Percentiles rank a stretch among this genome's conserved stretches.
phyloP scores from a whole-genome alignment of 2,888 invertebrate species.

The Eristalis intricaria region DNA sequence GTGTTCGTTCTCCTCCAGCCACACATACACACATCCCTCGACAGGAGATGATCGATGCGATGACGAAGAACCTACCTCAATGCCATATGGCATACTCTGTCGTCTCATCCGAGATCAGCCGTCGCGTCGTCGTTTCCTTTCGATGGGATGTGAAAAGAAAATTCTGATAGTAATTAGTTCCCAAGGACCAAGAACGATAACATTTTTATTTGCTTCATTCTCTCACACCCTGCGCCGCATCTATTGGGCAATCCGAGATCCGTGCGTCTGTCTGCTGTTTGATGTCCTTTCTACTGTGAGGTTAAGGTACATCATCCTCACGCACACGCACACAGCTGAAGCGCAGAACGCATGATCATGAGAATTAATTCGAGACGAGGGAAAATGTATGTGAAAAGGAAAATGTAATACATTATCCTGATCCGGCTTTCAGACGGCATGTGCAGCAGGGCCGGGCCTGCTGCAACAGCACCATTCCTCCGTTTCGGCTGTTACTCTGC shows the following conservation, averaged over 20 bases:
- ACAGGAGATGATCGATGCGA: slow-evolving; percentile 42
- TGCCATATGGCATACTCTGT: slow-evolving; percentile 28
- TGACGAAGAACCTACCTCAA: slow-evolving; percentile 59
- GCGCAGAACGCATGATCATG: slow-evolving; percentile 3
- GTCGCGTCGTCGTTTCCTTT: slow-evolving; percentile 30
- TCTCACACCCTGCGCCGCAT: neutral
- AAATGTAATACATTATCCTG: slow-evolving; percentile 66
- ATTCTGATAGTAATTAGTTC: slow-evolving; percentile 63
- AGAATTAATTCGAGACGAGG: slow-evolving; percentile 32
- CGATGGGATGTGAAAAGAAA: neutral
- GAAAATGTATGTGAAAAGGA: slow-evolving; percentile 19
- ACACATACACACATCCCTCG: neutral
- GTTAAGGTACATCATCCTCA: neutral
- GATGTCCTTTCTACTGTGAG: slow-evolving; percentile 26
- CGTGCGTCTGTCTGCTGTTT: slow-evolving; percentile 8
- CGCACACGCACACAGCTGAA: slow-evolving; percentile 1
- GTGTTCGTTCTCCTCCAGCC: neutral
- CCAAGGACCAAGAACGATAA: slow-evolving; percentile 53
- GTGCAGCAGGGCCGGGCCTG: neutral
- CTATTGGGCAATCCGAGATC: slow-evolving; percentile 1
- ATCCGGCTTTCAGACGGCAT: slow-evolving; percentile 58
- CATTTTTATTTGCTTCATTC: slow-evolving; percentile 1
- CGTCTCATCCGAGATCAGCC: slow-evolving; percentile 41
- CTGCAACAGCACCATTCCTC: slow-evolving; percentile 13
- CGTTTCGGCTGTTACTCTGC: slow-evolving; percentile 26